Conservation (phyloP, 2,797 vertebrate genomes). For the Typhlichthys subterraneus region DNA sequence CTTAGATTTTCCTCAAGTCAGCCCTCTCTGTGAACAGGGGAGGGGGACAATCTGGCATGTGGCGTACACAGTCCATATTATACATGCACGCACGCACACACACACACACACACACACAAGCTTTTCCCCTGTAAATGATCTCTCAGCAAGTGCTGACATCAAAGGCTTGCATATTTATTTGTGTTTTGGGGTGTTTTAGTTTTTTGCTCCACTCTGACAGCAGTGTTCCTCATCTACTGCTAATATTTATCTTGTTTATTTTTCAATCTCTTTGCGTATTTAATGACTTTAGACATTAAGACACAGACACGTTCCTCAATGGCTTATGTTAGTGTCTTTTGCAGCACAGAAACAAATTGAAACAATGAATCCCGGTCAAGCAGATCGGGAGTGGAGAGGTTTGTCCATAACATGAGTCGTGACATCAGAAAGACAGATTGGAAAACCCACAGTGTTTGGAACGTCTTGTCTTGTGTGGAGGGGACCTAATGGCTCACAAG, state of each 20-base stretch:
- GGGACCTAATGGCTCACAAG: constrained; percentile 37
- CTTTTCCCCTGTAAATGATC: constrained; percentile 47
- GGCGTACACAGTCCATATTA: constrained; percentile 16
- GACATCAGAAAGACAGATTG: constrained; percentile 43
- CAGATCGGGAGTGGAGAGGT: constrained; percentile 49
- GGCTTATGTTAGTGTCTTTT: constrained; percentile 48
- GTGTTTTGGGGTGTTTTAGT: constrained; percentile 62
- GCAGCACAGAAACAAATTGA: constrained; percentile 46
- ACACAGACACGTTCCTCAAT: constrained; percentile 47
- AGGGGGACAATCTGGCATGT: constrained; percentile 20
- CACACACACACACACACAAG: constrained; percentile 21
- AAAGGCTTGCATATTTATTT: constrained; percentile 72
- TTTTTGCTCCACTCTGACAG: constrained; percentile 63
- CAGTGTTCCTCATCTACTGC: constrained; percentile 50
- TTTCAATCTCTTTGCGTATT: constrained; percentile 45
- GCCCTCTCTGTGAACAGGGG: constrained; percentile 25
- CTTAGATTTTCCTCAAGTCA: constrained; percentile 38
- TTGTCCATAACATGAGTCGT: constrained; percentile 56
- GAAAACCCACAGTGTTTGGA: constrained; percentile 52
- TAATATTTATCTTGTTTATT: constrained; percentile 63
- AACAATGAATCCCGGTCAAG: constrained; percentile 16
- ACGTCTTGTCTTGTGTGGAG: constrained; percentile 57
- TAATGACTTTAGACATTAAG: constrained; percentile 19
- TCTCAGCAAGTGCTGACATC: constrained; percentile 65
- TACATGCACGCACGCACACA: constrained; percentile 19